Percentiles rank a stretch among this genome's conserved stretches.
These are phyloP conservation scores for Desoria tigrina DNA, from an alignment of 2,888 invertebrate species.

Conservation along the genomic window DNA sequence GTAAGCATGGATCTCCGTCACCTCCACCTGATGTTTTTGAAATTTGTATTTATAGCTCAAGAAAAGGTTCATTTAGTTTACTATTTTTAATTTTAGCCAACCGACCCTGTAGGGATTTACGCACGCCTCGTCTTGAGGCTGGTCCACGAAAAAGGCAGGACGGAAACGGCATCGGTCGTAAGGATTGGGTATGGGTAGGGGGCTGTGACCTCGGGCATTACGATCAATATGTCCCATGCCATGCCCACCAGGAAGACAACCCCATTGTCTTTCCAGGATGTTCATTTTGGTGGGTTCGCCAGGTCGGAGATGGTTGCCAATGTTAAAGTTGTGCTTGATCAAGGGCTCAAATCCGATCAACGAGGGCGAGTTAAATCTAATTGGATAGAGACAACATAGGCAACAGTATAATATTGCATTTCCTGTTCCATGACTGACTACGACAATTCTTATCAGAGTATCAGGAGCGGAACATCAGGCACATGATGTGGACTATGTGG, in stretches of 20 bases:
- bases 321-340: background rate
- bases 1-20: slow-evolving; percentile 23
- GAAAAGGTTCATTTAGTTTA: too few relatives aligned
- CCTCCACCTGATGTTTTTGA: slow-evolving; percentile 6
- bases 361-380: too few relatives aligned
- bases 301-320: slow-evolving; percentile 3
- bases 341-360: background rate
- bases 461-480: too few relatives aligned
- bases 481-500: too few relatives aligned
- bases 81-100: too few relatives aligned
- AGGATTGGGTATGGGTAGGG: too few relatives aligned
- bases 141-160: background rate
- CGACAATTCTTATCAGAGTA: too few relatives aligned
- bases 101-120: slow-evolving; percentile 23
- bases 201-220: background rate
- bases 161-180: background rate
- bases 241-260: background rate
- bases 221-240: background rate
- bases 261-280: background rate
- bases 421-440: too few relatives aligned
- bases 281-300: too few relatives aligned
- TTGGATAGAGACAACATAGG: too few relatives aligned
- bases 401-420: too few relatives aligned
- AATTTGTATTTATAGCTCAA: too few relatives aligned
- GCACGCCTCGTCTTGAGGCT: slow-evolving; percentile 1